These are phyloP conservation scores for Carcina quercana DNA, from an alignment of 2,888 invertebrate genomes.

Conservation along the genomic window DNA sequence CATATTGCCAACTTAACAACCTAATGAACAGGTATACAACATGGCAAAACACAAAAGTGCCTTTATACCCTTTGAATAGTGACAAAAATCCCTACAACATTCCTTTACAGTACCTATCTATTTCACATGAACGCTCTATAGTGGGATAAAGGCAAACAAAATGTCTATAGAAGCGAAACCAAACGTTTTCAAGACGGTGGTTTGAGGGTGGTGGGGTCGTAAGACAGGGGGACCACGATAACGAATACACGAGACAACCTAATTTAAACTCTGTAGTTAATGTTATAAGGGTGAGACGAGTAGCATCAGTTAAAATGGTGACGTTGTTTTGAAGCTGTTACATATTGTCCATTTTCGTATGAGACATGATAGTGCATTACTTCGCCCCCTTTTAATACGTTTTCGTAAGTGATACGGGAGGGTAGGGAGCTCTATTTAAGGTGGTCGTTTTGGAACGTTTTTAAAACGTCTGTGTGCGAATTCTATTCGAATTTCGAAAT, in stretches of 20 bases:
- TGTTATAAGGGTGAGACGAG: background rate
- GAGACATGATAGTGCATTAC: slow-evolving; percentile 43
- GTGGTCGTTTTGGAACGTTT: slow-evolving; percentile 27
- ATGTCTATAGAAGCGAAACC: slow-evolving; percentile 58
- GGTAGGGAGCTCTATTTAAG: slow-evolving; percentile 22
- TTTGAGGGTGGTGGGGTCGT: slow-evolving; percentile 26
- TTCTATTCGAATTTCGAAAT: slow-evolving; percentile 45
- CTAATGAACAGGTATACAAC: no score
- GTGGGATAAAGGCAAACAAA: slow-evolving; percentile 61
- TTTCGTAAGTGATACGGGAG: slow-evolving; percentile 17
- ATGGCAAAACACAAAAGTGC: slow-evolving; percentile 7
- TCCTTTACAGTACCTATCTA: slow-evolving; percentile 30
- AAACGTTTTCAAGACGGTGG: slow-evolving; percentile 65
- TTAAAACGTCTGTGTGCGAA: slow-evolving; percentile 29
- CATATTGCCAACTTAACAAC: no score
- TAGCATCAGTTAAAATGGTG: slow-evolving; percentile 15
- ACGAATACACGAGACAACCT: slow-evolving; percentile 17
- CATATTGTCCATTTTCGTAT: slow-evolving; percentile 42
- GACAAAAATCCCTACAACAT: slow-evolving; percentile 12
- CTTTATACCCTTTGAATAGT: slow-evolving; percentile 11
- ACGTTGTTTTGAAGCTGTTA: slow-evolving; percentile 16
- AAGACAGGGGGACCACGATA: slow-evolving; percentile 25
- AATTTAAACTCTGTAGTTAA: slow-evolving; percentile 26
- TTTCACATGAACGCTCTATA: slow-evolving; percentile 43
- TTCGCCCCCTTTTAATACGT: slow-evolving; percentile 21